Percentiles rank a stretch among this genome's conserved stretches.
Conservation (phyloP, 2,888 invertebrate genomes). For the Stegana nigrithorax region DNA sequence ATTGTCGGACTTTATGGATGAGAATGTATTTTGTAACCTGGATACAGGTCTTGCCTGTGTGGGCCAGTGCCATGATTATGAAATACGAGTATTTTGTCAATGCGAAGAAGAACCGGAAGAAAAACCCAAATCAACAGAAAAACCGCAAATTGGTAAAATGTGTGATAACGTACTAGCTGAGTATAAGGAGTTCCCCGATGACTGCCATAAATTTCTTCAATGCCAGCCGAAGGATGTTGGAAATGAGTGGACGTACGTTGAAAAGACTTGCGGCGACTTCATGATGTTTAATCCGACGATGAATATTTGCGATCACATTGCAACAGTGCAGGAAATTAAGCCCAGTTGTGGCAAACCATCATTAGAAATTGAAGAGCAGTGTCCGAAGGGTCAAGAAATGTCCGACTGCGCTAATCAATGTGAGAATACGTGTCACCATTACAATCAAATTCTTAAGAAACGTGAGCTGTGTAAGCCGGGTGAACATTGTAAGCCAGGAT, state of each 20-base stretch:
- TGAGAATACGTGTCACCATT: conserved; percentile 78
- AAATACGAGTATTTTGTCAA: conserved; percentile 81
- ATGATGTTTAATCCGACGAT: conserved; percentile 77
- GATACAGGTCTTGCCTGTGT: conserved; percentile 79
- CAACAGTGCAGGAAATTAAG: conserved; percentile 71
- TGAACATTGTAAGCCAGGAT: conserved; percentile 63
- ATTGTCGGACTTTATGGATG: conserved; percentile 76
- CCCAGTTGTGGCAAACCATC: conserved; percentile 72
- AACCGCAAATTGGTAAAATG: conserved; percentile 48
- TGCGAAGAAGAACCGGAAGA: conserved; percentile 66
- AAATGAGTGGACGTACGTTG: conserved; percentile 70
- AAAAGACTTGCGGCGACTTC: conserved; percentile 75
- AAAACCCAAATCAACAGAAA: conserved; percentile 44
- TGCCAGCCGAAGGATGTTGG: conserved; percentile 71
- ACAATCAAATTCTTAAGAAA: conserved; percentile 65
- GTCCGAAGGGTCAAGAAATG: conserved; percentile 71
- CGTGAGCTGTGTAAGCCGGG: conserved; percentile 62
- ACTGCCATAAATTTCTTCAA: conserved; percentile 79
- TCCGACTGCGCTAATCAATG: conserved; percentile 80
- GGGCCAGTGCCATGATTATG: conserved; percentile 82
- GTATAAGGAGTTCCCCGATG: conserved; percentile 73
- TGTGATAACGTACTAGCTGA: conserved; percentile 70
- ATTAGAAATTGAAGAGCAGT: conserved; percentile 37
- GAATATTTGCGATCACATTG: conserved; percentile 77
- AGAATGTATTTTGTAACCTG: conserved; percentile 81